Conservation (phyloP, 2,113 vertebrate genomes). For the Lagopus muta region DNA sequence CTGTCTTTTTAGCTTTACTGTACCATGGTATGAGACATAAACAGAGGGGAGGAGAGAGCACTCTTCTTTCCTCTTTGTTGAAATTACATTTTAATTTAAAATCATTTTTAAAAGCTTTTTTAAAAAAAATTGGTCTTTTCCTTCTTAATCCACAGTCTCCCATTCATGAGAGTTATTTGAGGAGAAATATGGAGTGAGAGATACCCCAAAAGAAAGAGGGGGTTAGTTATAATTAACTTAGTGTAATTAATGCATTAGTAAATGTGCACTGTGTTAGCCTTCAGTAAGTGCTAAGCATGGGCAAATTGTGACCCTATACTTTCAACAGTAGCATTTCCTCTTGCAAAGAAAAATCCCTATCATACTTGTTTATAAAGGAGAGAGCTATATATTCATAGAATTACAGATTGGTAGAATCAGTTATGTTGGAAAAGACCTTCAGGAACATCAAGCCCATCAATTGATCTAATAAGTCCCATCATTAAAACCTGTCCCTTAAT, state of each 20-base stretch:
- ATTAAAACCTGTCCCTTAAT: not conserved
- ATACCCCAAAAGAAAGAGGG: not conserved
- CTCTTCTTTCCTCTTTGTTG: not conserved
- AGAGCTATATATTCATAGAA: not conserved
- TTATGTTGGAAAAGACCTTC: not conserved
- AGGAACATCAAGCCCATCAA: not conserved
- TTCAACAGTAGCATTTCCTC: not conserved
- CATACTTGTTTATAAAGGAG: not conserved
- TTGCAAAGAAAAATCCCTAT: not conserved
- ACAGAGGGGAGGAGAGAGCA: not conserved
- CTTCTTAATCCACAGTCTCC: not conserved
- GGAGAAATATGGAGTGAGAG: not conserved
- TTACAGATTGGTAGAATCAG: not conserved
- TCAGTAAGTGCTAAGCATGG: not conserved
- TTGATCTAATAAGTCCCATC: not conserved
- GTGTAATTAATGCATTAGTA: not conserved
- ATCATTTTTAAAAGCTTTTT: not conserved
- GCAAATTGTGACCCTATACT: not conserved
- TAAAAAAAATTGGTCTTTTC: not conserved
- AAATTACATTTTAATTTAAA: not conserved
- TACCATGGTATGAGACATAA: not conserved
- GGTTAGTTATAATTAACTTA: not conserved
- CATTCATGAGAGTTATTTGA: not conserved
- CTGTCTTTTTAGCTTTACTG: not conserved
- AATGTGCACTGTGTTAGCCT: not conserved